Conservation (phyloP, 2,888 invertebrate genomes). For the Odontocerum albicorne region DNA sequence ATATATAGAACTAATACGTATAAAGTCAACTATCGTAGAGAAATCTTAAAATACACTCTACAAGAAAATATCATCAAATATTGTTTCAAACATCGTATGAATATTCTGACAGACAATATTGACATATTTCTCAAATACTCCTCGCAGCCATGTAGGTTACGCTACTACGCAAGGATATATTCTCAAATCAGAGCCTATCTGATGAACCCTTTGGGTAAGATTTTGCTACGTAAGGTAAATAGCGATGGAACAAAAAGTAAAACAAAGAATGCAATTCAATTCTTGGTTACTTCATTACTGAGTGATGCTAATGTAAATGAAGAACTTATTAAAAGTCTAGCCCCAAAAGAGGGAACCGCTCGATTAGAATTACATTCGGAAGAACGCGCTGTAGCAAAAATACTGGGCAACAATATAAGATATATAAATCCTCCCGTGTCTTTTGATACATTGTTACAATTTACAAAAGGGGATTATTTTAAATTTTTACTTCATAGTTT, state of each 20-base stretch:
- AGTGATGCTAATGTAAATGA: background rate
- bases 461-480: background rate
- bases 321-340: background rate
- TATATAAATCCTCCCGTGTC: constrained; percentile 1
- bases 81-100: background rate
- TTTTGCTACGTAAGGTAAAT: background rate
- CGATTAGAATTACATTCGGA: background rate
- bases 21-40: no score
- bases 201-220: background rate
- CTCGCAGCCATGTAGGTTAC: background rate
- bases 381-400: background rate
- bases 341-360: background rate
- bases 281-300: background rate
- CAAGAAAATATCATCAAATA: no score
- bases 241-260: background rate
- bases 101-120: background rate
- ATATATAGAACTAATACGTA: no score
- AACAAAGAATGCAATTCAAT: background rate
- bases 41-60: no score
- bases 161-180: background rate
- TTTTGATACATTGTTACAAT: background rate
- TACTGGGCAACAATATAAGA: background rate
- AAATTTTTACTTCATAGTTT: background rate
- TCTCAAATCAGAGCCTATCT: background rate
- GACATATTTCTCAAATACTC: background rate